Base-by-base conservation (phyloP, 2,113 vertebrate genomes). In the Aegithalos caudatus region DNA sequence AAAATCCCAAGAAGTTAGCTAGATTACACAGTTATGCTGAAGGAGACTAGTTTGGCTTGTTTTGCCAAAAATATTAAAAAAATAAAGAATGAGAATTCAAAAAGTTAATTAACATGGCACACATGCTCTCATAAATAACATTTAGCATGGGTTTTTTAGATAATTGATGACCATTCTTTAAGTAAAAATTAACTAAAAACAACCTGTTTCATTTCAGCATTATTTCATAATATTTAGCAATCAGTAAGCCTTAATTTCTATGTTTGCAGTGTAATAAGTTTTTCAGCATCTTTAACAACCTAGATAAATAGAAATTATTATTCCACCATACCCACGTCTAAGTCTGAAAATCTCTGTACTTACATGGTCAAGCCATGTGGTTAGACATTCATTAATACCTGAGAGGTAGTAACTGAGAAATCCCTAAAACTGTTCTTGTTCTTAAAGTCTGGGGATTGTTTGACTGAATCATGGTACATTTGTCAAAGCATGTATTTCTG, bases 391-490 rank as follows among this genome's bases (percentile, higher is more conserved):
- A 14, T 48, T 60, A 48, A 19, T 21, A 56, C 8, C 37, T 48
- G 33, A 38, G 31, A 76, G 8, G 9, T n/a, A 64, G 9, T 35
- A 84, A 71, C 14, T 79, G 11, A 81, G 23, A 76, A 90, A 85
- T 24, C 0, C 1, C 4, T 45, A 67, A 64, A 81, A 40, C 2
- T 27, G 2, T 64, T 76, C 18, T 40, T 2, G 12, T 60, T 33
- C 48, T 51, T 86, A 38, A 81, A 81, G 22, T 64, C 47, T 83
- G 37, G 37, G 5, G 6, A 56, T 11, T 54, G 51, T 42, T 57
- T 4, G 7, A 19, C 19, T 38, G 23, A 61, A 72, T 69, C 14
- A 23, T 0, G 0, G 8, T 40, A 2, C 56, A 50, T 45, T n/a
- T 87, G 6, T 61, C 16, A 77, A 72, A 84, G 27, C 7, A 10